phyloP scores from a whole-genome alignment of 2,888 invertebrate species.

The Pecten maximus region DNA sequence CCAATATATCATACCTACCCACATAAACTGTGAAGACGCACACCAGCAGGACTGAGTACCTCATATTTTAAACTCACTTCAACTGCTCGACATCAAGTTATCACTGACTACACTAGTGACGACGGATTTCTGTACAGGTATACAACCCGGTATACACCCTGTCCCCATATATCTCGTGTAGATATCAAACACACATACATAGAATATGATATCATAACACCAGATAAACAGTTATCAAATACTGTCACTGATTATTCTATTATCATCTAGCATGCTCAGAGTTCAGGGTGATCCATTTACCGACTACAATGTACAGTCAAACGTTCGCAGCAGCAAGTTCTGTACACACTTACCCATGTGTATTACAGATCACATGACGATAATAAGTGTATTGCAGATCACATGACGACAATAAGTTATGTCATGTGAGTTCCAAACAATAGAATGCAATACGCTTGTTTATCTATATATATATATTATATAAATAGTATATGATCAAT shows the following conservation, averaged over 20 bases:
- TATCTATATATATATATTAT: not conserved
- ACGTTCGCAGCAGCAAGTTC: no score
- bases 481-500: no score
- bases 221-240: not conserved
- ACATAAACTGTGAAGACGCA: not conserved
- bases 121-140: not conserved
- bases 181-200: not conserved
- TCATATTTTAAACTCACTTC: not conserved
- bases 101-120: not conserved
- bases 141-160: conserved; percentile 5
- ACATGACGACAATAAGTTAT: not conserved
- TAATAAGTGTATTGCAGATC: not conserved
- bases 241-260: not conserved
- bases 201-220: not conserved
- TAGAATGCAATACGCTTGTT: not conserved
- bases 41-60: conserved; percentile 30
- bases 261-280: not conserved
- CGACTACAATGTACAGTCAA: not conserved
- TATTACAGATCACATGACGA: conserved; percentile 13
- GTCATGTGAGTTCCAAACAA: not conserved
- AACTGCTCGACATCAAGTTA: not conserved
- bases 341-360: not conserved
- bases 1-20: not conserved
- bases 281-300: not conserved
- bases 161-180: not conserved